These are phyloP conservation scores for Gerris buenoi DNA, from an alignment of 1,140 invertebrate species.

Conservation along the genomic window DNA sequence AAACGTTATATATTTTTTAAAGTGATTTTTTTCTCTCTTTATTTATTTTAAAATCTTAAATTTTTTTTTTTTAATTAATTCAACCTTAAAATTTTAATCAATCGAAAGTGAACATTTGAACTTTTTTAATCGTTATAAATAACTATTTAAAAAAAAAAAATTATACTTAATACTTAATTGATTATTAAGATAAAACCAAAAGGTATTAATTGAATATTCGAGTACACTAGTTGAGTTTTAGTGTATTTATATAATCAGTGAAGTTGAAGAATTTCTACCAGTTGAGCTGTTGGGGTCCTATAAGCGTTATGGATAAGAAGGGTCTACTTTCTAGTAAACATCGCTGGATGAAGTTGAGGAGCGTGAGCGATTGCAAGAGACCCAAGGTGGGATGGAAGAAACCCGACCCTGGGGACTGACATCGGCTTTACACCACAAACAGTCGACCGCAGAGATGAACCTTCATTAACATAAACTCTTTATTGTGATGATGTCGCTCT, in stretches of 20 bases:
- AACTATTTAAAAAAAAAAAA: no score
- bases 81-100: no score
- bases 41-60: background rate
- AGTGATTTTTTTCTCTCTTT: background rate
- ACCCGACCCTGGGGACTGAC: conserved; percentile 27
- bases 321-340: background rate
- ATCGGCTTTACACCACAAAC: conserved; percentile 15
- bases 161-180: no score
- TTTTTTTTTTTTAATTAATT: no score
- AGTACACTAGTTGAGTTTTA: background rate
- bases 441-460: conserved; percentile 10
- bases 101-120: no score
- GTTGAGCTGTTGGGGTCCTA: background rate
- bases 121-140: no score
- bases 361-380: conserved; percentile 22
- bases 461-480: no score
- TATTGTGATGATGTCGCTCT: no score
- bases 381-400: conserved; percentile 25
- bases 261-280: no score
- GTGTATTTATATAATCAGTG: background rate
- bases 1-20: no score
- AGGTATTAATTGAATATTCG: no score
- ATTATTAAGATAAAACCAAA: no score
- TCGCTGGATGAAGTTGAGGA: background rate
- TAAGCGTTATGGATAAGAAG: background rate